phyloP scores from a whole-genome alignment of 2,113 vertebrate genomes.

The Nerophis lumbriciformis region DNA sequence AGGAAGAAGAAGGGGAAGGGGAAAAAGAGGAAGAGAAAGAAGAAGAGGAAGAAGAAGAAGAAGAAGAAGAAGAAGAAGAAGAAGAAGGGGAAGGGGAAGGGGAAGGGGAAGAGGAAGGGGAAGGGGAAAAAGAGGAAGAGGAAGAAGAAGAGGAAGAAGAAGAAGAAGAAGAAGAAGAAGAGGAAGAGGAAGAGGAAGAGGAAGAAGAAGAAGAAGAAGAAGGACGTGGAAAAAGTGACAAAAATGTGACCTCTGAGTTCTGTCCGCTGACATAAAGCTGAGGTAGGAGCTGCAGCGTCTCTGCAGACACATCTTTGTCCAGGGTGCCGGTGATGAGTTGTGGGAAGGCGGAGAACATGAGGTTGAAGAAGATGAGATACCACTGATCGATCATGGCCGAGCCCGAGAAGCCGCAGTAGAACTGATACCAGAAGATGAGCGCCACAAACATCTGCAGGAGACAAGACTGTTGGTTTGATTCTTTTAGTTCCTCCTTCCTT shows the following conservation, averaged over 20 bases:
- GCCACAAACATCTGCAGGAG: conserved; percentile 89
- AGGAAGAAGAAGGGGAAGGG: too few species aligned
- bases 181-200: background rate
- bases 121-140: too few species aligned
- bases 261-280: conserved; percentile 90
- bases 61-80: too few species aligned
- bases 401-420: conserved; percentile 96
- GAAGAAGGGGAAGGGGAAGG: too few species aligned
- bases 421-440: conserved; percentile 98
- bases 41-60: too few species aligned
- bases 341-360: conserved; percentile 95
- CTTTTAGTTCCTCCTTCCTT: too few species aligned
- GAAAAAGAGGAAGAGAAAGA: too few species aligned
- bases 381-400: conserved; percentile 96
- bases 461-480: too few species aligned
- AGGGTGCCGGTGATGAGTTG: conserved; percentile 94
- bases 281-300: conserved; percentile 80
- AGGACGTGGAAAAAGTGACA: background rate
- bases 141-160: too few species aligned
- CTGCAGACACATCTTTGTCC: conserved; percentile 87
- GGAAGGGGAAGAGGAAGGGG: too few species aligned
- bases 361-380: conserved; percentile 98
- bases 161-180: too few species aligned
- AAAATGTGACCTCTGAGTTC: conserved; percentile 81
- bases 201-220: background rate